Conservation (phyloP, 1,140 invertebrate genomes). For the Anoplophora glabripennis region DNA sequence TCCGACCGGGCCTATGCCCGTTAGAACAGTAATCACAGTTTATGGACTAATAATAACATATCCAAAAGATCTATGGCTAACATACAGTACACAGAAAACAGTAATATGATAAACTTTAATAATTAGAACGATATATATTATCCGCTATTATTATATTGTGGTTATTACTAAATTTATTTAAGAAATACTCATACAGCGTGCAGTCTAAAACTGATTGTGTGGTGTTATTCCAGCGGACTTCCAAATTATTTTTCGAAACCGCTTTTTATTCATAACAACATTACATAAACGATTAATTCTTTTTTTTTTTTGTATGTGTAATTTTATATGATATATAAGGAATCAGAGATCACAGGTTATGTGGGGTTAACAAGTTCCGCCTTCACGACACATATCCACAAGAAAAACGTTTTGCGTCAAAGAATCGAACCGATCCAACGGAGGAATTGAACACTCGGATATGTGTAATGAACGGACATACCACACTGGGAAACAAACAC, state of each 20-base stretch:
- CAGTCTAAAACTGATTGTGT: conserved; percentile 52
- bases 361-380: conserved; percentile 36
- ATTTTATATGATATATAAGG: conserved; percentile 43
- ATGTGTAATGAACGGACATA: conserved; percentile 19
- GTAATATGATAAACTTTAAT: conserved; percentile 40
- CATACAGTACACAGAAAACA: conserved; percentile 44
- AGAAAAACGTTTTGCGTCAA: background rate
- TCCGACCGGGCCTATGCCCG: conserved; percentile 27
- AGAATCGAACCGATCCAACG: background rate
- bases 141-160: conserved; percentile 29
- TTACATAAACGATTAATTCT: conserved; percentile 41
- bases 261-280: conserved; percentile 29
- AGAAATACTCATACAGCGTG: conserved; percentile 48
- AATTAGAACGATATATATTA: conserved; percentile 41
- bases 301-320: conserved; percentile 47
- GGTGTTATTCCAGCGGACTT: conserved; percentile 40
- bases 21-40: conserved; percentile 44
- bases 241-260: conserved; percentile 11
- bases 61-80: conserved; percentile 43
- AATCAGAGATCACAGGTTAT: conserved; percentile 50
- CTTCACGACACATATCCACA: conserved; percentile 21
- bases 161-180: conserved; percentile 46
- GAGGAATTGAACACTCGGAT: conserved; percentile 1
- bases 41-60: conserved; percentile 44
- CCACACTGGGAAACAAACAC: conserved; percentile 33